Evolutionary conservation across 2,888 invertebrate genomes (phyloP).

Genomic region (Megastigmus dorsalis): DNA sequence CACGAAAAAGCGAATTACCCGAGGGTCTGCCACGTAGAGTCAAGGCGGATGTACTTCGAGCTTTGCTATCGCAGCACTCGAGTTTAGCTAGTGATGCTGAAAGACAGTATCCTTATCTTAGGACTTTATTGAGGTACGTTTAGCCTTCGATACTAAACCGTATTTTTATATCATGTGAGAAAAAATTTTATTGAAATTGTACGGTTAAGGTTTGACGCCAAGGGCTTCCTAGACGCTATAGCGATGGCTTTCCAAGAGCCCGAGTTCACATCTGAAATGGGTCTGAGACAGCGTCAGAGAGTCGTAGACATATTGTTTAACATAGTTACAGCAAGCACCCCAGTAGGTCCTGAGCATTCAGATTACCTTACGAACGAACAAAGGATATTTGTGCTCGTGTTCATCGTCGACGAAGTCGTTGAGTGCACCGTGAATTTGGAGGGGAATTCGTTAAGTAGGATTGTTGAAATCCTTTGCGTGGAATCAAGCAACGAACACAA

Average conservation of each 20-base stretch:
- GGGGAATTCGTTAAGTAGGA: constrained; percentile 63
- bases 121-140: constrained; percentile 84
- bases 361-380: constrained; percentile 67
- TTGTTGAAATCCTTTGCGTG: constrained; percentile 67
- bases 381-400: constrained; percentile 67
- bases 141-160: too few relatives aligned
- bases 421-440: constrained; percentile 68
- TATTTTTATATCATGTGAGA: too few relatives aligned
- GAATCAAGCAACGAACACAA: constrained; percentile 61
- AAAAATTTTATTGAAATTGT: too few relatives aligned
- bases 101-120: constrained; percentile 82
- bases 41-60: constrained; percentile 84
- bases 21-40: constrained; percentile 79
- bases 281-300: constrained; percentile 82
- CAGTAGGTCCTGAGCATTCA: constrained; percentile 64
- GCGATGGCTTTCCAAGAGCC: constrained; percentile 89
- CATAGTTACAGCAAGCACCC: constrained; percentile 79
- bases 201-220: constrained; percentile 84
- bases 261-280: constrained; percentile 85
- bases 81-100: constrained; percentile 79
- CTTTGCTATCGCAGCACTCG: constrained; percentile 82
- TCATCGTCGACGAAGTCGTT: constrained; percentile 69
- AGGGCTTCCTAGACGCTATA: constrained; percentile 90
- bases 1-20: constrained; percentile 82
- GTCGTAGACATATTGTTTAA: constrained; percentile 86